phyloP scores from a whole-genome alignment of 2,888 invertebrate species.

The Tachina grossa region DNA sequence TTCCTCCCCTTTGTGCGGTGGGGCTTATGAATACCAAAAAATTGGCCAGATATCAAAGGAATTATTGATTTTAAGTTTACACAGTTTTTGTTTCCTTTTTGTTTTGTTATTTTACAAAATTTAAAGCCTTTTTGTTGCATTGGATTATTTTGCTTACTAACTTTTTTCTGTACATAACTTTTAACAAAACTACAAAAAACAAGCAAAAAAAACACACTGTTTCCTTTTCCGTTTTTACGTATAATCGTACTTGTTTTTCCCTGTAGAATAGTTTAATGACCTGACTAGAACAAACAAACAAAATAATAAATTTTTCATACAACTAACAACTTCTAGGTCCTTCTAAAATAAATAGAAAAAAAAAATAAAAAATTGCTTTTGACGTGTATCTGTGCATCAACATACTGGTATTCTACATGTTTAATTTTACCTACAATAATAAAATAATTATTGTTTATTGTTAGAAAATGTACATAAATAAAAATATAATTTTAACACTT shows the following conservation, averaged over 20 bases:
- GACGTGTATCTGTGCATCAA: background rate
- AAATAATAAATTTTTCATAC: background rate
- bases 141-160: constrained; percentile 22
- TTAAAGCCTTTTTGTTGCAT: constrained; percentile 19
- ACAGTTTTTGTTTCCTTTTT: constrained; percentile 17
- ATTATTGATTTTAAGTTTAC: constrained; percentile 61
- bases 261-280: constrained; percentile 55
- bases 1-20: background rate
- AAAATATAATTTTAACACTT: constrained; percentile 13
- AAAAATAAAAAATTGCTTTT: background rate
- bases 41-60: constrained; percentile 59
- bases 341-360: background rate
- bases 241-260: background rate
- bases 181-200: background rate
- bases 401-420: too few relatives aligned
- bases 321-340: background rate
- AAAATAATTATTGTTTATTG: constrained; percentile 44
- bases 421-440: background rate
- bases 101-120: background rate
- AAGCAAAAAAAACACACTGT: constrained; percentile 11
- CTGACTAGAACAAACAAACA: constrained; percentile 19
- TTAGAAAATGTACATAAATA: constrained; percentile 5
- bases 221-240: constrained; percentile 57
- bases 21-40: constrained; percentile 23
- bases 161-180: constrained; percentile 12